Evolutionary conservation across 2,888 invertebrate genomes (phyloP).

Genomic region (Lithophane ornitopus): DNA sequence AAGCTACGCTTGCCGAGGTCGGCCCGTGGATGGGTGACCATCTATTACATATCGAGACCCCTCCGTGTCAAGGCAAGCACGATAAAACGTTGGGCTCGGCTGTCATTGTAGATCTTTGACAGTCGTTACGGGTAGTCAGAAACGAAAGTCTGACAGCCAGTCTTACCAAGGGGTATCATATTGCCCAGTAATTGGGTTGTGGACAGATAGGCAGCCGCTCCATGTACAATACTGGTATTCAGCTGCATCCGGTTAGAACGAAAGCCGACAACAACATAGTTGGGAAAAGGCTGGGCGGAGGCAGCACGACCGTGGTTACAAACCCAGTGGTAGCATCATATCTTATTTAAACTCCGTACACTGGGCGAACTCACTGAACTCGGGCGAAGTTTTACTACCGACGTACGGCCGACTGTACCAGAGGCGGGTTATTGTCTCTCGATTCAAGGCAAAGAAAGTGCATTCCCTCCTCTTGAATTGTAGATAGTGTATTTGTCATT

Average conservation of each 20-base stretch:
- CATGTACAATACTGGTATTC: neutral
- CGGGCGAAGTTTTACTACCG: neutral
- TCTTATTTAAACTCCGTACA: neutral
- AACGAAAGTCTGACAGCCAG: neutral
- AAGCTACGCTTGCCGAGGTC: neutral
- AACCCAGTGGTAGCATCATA: neutral
- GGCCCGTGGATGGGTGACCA: neutral
- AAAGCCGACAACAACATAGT: neutral
- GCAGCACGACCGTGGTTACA: neutral
- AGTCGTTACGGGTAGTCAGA: neutral
- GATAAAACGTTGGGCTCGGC: neutral
- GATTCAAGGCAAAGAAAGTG: slow-evolving; percentile 33
- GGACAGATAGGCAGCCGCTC: neutral
- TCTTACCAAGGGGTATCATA: neutral
- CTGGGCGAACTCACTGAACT: neutral
- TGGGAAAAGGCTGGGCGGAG: neutral
- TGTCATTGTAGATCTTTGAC: neutral
- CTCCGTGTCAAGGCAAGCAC: neutral
- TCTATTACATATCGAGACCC: neutral
- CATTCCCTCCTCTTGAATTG: slow-evolving; percentile 31
- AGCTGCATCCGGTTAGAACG: neutral
- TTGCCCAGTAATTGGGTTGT: no score
- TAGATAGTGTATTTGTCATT: slow-evolving; percentile 3
- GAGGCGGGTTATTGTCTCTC: slow-evolving; percentile 27
- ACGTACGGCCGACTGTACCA: neutral